Evolutionary conservation across 2,888 invertebrate genomes (phyloP).

Genomic region (Sinhomidia bicolor): DNA sequence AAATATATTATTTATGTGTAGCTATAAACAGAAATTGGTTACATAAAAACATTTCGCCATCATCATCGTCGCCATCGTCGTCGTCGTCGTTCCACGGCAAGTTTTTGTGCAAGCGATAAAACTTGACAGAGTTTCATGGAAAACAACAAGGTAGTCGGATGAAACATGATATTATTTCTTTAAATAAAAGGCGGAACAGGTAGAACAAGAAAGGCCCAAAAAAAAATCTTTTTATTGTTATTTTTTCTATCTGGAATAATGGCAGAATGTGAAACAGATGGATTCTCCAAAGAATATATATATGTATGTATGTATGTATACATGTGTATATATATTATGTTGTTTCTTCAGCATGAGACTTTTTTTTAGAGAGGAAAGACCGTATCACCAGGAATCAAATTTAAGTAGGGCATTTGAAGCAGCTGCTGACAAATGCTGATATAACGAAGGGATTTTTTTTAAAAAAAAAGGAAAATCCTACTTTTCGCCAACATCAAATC

Average conservation of each 20-base stretch:
- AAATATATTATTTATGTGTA: too few relatives aligned
- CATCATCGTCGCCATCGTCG: not conserved
- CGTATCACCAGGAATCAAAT: conserved; percentile 1
- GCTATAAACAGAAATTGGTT: too few relatives aligned
- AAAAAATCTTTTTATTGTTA: too few relatives aligned
- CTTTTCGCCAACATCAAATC: not conserved
- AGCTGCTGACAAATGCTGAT: conserved; percentile 46
- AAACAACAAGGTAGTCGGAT: too few relatives aligned
- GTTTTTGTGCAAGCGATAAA: not conserved
- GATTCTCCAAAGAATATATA: too few relatives aligned
- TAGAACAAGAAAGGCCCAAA: not conserved
- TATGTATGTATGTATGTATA: too few relatives aligned
- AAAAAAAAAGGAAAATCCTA: not conserved
- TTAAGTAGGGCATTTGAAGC: conserved; percentile 10
- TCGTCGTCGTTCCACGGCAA: not conserved
- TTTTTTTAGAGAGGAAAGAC: too few relatives aligned
- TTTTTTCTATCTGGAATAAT: too few relatives aligned
- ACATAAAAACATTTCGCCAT: too few relatives aligned
- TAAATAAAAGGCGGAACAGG: not conserved
- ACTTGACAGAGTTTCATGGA: not conserved
- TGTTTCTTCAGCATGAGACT: too few relatives aligned
- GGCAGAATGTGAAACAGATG: too few relatives aligned
- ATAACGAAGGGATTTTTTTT: not conserved
- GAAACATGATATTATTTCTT: not conserved
- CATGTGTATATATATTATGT: too few relatives aligned